Evolutionary conservation across 2,888 invertebrate species (phyloP).

Genomic region (Gortyna flavago): DNA sequence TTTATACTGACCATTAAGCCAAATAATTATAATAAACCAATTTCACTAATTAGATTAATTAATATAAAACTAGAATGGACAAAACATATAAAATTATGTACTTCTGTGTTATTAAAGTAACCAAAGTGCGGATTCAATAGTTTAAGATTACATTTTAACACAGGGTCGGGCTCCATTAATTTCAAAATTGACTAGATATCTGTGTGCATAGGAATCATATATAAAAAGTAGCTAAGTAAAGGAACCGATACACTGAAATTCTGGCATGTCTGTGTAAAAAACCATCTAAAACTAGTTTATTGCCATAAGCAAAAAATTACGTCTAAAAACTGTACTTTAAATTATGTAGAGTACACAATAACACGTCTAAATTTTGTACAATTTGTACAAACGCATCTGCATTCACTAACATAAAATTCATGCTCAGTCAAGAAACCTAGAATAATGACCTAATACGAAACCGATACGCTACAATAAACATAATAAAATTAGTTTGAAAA

Average conservation of each 20-base stretch:
- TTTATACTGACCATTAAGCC: slow-evolving; percentile 84
- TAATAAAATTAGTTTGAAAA: slow-evolving; percentile 73
- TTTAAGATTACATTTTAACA: slow-evolving; percentile 79
- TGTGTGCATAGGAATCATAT: slow-evolving; percentile 90
- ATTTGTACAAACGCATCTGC: slow-evolving; percentile 85
- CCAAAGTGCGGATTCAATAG: slow-evolving; percentile 81
- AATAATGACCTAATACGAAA: slow-evolving; percentile 73
- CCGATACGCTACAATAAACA: slow-evolving; percentile 71
- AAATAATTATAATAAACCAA: slow-evolving; percentile 81
- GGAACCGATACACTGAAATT: slow-evolving; percentile 88
- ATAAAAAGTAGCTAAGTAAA: slow-evolving; percentile 88
- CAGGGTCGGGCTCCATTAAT: slow-evolving; percentile 86
- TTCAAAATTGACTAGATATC: slow-evolving; percentile 90
- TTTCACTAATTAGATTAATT: slow-evolving; percentile 82
- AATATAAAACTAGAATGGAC: slow-evolving; percentile 86
- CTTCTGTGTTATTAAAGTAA: slow-evolving; percentile 82
- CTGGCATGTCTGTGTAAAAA: slow-evolving; percentile 86
- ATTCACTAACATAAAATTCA: slow-evolving; percentile 79
- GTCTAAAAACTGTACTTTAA: slow-evolving; percentile 86
- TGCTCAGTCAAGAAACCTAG: slow-evolving; percentile 83
- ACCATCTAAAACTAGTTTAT: slow-evolving; percentile 82
- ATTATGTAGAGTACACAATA: slow-evolving; percentile 86
- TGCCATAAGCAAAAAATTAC: slow-evolving; percentile 85
- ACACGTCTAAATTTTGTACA: slow-evolving; percentile 87
- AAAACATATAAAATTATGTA: slow-evolving; percentile 85